Conservation (phyloP, 2,888 invertebrate species). For the Exephanes ischioxanthus region DNA sequence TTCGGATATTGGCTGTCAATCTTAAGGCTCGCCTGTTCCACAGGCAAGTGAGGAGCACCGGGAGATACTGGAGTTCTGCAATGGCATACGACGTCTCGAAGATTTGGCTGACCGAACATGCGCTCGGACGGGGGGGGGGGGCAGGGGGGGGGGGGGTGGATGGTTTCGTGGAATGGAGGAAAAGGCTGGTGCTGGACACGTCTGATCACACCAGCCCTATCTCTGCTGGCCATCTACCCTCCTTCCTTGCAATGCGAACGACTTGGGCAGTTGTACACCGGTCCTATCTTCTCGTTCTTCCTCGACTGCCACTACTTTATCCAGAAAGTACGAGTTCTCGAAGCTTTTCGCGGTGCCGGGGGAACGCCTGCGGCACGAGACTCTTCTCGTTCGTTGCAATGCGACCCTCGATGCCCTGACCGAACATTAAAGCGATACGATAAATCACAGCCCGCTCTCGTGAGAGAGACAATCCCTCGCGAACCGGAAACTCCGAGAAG, state of each 20-base stretch:
- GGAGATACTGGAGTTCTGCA: neutral
- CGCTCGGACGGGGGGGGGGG: neutral
- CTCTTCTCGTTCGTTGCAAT: conserved; percentile 26
- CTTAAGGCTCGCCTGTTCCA: neutral
- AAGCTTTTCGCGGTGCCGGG: neutral
- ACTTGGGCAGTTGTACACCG: conserved; percentile 5
- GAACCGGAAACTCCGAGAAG: neutral
- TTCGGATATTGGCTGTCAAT: conserved; percentile 3
- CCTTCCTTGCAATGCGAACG: conserved; percentile 33
- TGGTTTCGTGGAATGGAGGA: neutral
- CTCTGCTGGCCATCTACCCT: conserved; percentile 68
- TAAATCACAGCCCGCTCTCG: conserved; percentile 29
- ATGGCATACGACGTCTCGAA: neutral
- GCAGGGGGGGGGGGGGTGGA: neutral
- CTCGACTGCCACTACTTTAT: conserved; percentile 28
- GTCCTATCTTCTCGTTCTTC: conserved; percentile 28
- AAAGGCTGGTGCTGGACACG: conserved; percentile 8
- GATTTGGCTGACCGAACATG: conserved; percentile 43
- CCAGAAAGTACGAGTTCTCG: conserved; percentile 38
- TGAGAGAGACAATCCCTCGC: neutral
- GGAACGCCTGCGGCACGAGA: neutral
- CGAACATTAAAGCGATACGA: conserved; percentile 42
- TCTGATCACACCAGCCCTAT: conserved; percentile 68
- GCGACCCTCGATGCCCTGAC: neutral
- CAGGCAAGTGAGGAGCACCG: neutral